Evolutionary conservation across 2,113 vertebrate species (phyloP).

Genomic region (Fukomys damarensis): DNA sequence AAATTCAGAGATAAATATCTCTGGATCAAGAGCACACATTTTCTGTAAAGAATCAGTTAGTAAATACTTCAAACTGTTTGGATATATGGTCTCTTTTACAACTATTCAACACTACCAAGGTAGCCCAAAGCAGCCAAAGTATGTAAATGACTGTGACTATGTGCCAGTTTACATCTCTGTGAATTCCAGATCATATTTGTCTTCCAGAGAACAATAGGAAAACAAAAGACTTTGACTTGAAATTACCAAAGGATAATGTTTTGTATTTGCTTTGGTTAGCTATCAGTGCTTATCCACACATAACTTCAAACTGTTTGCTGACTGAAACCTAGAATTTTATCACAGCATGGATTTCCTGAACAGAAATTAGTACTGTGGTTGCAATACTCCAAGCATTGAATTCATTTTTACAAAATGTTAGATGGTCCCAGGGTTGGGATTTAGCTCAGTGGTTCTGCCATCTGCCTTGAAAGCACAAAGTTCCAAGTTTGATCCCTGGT

Average conservation of each 20-base stretch:
- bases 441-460: too few relatives aligned
- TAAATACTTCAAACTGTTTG: neutral
- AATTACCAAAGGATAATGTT: neutral
- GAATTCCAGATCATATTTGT: neutral
- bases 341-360: neutral
- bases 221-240: neutral
- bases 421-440: neutral
- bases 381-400: neutral
- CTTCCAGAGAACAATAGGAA: neutral
- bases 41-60: neutral
- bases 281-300: neutral
- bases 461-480: too few relatives aligned
- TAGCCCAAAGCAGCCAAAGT: neutral
- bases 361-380: neutral
- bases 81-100: neutral
- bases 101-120: neutral
- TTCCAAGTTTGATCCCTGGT: too few relatives aligned
- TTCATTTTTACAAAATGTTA: neutral
- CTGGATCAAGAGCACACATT: neutral
- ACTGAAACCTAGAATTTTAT: constrained; percentile 8
- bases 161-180: neutral
- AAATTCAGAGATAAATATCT: neutral
- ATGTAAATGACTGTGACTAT: neutral
- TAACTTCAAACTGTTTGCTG: neutral
- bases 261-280: neutral